Evolutionary conservation across 2,888 invertebrate genomes (phyloP).

Genomic region (Peribatodes rhomboidaria): DNA sequence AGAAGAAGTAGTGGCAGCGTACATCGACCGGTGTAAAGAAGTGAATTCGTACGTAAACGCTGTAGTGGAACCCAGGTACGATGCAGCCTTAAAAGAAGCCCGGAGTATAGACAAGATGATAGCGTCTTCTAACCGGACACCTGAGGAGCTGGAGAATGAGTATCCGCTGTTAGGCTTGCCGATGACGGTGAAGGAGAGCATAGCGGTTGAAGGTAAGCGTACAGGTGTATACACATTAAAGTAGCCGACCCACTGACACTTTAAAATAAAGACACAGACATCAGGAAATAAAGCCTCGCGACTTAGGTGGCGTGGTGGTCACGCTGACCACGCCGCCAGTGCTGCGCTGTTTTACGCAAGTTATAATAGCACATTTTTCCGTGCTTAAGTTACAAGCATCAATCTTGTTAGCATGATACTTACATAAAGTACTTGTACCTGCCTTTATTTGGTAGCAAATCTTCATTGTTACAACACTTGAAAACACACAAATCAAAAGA

Average conservation of each 20-base stretch:
- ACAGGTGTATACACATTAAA: neutral
- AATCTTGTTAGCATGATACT: too few relatives aligned
- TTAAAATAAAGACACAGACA: too few relatives aligned
- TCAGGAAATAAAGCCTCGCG: too few relatives aligned
- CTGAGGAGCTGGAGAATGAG: slow-evolving; percentile 88
- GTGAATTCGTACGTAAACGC: slow-evolving; percentile 93
- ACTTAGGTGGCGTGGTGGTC: too few relatives aligned
- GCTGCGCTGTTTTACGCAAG: too few relatives aligned
- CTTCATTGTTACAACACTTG: neutral
- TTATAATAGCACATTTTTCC: too few relatives aligned
- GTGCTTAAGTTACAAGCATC: too few relatives aligned
- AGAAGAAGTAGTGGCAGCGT: slow-evolving; percentile 90
- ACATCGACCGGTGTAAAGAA: slow-evolving; percentile 91
- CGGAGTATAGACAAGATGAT: slow-evolving; percentile 90
- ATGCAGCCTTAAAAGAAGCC: slow-evolving; percentile 91
- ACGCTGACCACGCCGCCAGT: too few relatives aligned
- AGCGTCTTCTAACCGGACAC: slow-evolving; percentile 80
- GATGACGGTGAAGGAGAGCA: slow-evolving; percentile 94
- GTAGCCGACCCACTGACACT: too few relatives aligned
- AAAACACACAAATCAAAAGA: too few relatives aligned
- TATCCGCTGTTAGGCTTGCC: slow-evolving; percentile 94
- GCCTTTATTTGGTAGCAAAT: too few relatives aligned
- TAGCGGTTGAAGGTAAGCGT: slow-evolving; percentile 89
- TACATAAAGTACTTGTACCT: too few relatives aligned
- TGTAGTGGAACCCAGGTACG: slow-evolving; percentile 92